Evolutionary conservation across 2,888 invertebrate genomes (phyloP).

Genomic region (Deroplatys truncata): DNA sequence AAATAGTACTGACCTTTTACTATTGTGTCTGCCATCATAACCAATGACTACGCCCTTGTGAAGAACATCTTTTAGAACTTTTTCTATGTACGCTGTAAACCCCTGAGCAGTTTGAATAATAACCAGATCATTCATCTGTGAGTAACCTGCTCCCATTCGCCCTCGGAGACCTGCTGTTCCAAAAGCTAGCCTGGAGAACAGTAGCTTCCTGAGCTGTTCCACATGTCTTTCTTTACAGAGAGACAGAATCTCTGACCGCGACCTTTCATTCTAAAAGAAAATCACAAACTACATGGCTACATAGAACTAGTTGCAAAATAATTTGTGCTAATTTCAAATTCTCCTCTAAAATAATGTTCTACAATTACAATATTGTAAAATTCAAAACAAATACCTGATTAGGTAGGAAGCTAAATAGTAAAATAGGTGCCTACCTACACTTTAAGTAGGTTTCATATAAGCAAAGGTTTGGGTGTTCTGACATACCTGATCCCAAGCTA

Average conservation of each 20-base stretch:
- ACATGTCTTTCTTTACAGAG: conserved; percentile 49
- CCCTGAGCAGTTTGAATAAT: conserved; percentile 94
- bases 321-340: not conserved
- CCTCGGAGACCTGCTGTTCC: conserved; percentile 93
- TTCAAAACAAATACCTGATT: no score
- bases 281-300: not conserved
- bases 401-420: no score
- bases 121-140: conserved; percentile 93
- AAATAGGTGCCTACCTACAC: no score
- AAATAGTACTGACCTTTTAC: conserved; percentile 65
- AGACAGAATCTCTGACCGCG: conserved; percentile 57
- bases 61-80: conserved; percentile 54
- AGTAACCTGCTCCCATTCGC: conserved; percentile 89
- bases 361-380: no score
- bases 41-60: conserved; percentile 78
- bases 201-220: conserved; percentile 58
- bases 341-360: no score
- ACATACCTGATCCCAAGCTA: conserved; percentile 67
- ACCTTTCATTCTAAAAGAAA: conserved; percentile 59
- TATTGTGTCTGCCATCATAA: conserved; percentile 89
- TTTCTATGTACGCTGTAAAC: conserved; percentile 68
- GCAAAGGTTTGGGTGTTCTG: not conserved
- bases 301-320: not conserved
- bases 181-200: conserved; percentile 72
- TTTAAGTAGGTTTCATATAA: not conserved